A percentile compares a stretch with the other conserved stretches of the same genome.
Evolutionary conservation across 2,113 vertebrate genomes (phyloP).

Genomic region (Ophiodon elongatus): DNA sequence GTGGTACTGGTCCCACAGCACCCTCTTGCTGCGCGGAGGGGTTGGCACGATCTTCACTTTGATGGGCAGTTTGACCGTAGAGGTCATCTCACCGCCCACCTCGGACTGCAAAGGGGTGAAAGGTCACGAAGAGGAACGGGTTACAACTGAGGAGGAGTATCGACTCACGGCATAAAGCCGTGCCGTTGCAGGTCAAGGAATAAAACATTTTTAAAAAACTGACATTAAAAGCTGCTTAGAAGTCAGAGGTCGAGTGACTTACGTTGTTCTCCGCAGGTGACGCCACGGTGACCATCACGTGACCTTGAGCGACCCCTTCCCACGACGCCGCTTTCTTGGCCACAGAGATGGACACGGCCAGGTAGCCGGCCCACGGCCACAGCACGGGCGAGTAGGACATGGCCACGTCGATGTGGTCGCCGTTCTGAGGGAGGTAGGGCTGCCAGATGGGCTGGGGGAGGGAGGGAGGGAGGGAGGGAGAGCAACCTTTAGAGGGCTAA

Average conservation of each 20-base stretch:
- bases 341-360: constrained; percentile 98
- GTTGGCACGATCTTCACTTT: constrained; percentile 98
- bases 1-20: constrained; percentile 99
- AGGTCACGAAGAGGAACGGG: not conserved
- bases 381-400: constrained; percentile 94
- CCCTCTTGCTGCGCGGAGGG: constrained; percentile 94
- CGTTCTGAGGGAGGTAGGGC: constrained; percentile 97
- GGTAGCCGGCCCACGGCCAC: constrained; percentile 98
- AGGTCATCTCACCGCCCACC: constrained; percentile 91
- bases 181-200: not conserved
- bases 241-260: constrained; percentile 59
- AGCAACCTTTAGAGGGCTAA: not conserved
- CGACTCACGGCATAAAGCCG: not conserved
- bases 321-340: constrained; percentile 97
- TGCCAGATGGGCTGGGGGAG: constrained; percentile 94
- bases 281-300: constrained; percentile 94
- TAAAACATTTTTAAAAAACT: too few species aligned
- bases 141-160: not conserved
- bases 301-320: constrained; percentile 97
- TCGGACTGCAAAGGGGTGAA: constrained; percentile 84
- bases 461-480: not conserved
- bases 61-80: constrained; percentile 94
- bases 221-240: not conserved
- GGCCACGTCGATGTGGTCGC: constrained; percentile 96
- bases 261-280: constrained; percentile 94